phyloP scores from a whole-genome alignment of 1,140 invertebrate species.

The Ephestia elutella region DNA sequence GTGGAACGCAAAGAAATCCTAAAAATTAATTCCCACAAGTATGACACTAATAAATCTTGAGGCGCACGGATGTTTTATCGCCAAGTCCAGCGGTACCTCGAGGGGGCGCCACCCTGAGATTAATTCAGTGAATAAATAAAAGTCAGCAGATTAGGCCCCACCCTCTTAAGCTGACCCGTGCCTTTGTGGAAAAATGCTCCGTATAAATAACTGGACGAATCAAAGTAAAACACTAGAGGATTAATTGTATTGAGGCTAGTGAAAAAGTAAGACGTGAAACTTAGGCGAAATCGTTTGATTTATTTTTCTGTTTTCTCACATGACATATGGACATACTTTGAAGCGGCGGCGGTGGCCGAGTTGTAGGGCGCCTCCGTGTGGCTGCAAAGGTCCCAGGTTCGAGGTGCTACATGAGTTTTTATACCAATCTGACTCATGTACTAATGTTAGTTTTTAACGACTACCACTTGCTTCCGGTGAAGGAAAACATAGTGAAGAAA shows the following conservation, averaged over 20 bases:
- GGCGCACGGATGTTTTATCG: conserved; percentile 36
- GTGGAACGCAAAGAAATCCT: not conserved
- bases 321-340: too few species aligned
- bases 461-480: too few species aligned
- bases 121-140: conserved; percentile 75
- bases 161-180: conserved; percentile 72
- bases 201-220: conserved; percentile 65
- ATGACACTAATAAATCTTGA: conserved; percentile 23
- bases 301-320: too few species aligned
- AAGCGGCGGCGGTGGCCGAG: too few species aligned
- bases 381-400: too few species aligned
- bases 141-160: conserved; percentile 73
- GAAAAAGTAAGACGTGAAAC: not conserved
- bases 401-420: too few species aligned
- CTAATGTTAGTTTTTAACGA: too few species aligned
- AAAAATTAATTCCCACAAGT: conserved; percentile 5
- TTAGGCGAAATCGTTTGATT: too few species aligned
- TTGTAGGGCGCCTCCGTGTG: too few species aligned
- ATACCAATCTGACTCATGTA: too few species aligned
- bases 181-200: conserved; percentile 67
- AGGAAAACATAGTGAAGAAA: too few species aligned
- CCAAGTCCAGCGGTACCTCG: conserved; percentile 37
- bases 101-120: conserved; percentile 44
- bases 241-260: conserved; percentile 2
- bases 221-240: conserved; percentile 12